Base-by-base conservation (phyloP, 2,113 vertebrate species). In the Aspidoscelis tigris region DNA sequence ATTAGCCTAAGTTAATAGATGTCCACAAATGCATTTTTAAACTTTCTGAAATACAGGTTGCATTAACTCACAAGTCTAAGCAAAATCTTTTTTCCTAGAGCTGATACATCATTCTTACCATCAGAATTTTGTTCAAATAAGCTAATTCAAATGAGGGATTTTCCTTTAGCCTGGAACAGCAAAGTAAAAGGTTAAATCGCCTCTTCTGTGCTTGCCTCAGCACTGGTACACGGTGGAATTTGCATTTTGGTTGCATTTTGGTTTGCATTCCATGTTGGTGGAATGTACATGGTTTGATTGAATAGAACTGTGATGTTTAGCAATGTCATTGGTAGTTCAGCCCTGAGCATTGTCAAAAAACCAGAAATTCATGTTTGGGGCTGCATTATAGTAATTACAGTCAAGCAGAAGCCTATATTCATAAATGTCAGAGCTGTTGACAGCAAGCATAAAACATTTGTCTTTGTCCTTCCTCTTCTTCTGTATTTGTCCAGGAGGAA, bases 401-500 rank as follows among this genome's bases (percentile, higher is more conserved):
- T 39, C 22, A 18, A 44, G 26, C 22, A 68, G 39, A 72, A 58
- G 33, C 18, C 6, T 61, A 61, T 61, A 18, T 4, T 61, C 18
- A 61, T 61, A 61, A 61, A 61, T 18, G 14, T 61, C 58, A 61
- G 58, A 61, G 18, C 58, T 61, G 14, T 16, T 61, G 14, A 61
- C 10, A 61, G 4, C 58, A 61, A 61, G 58, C 58, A 18, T 61
- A 61, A 61, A 55, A 61, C 16, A 61, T 61, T 61, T 2, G 20
- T 44, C 39, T 5, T 53, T 79, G 2, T 61, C 74, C 20, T 33
- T 33, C 24, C 53, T 61, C 4, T 4, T 16, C 22, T 24, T 21
- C 43, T 70, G 21, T 65, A 2, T n/a, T 7, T 71, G 76, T 84
- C 76, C 44, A 84, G 86, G 70, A 76, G 58, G 74, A 88, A 16